These are phyloP conservation scores for Struthidea cinerea DNA, from an alignment of 2,113 vertebrate species.

Conservation along the genomic window DNA sequence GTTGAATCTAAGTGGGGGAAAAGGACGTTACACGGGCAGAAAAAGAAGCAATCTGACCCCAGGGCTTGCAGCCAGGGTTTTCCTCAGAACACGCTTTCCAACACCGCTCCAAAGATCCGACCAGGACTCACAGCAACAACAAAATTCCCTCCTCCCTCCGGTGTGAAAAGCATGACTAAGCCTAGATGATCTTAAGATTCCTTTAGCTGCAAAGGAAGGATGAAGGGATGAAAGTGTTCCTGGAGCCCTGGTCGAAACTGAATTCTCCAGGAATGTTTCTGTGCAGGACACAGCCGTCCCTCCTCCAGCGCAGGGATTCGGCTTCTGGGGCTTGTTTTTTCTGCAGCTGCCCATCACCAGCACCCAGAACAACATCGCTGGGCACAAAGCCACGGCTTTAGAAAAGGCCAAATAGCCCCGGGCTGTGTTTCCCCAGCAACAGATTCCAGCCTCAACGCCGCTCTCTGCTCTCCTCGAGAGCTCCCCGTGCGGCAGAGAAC, in stretches of 20 bases:
- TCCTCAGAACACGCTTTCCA: neutral
- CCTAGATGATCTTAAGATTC: neutral
- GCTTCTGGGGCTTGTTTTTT: neutral
- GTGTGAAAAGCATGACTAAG: neutral
- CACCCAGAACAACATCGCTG: fast-evolving
- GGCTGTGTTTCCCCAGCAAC: conserved; percentile 18
- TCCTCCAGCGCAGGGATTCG: fast-evolving
- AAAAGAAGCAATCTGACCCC: neutral
- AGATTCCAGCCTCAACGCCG: fast-evolving
- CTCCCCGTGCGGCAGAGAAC: neutral
- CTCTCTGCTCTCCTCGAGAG: fast-evolving
- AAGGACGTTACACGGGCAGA: neutral
- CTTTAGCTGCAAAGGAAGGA: conserved; percentile 28
- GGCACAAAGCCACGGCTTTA: neutral
- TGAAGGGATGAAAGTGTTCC: neutral
- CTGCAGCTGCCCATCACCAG: neutral
- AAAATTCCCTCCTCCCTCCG: neutral
- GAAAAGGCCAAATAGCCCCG: neutral
- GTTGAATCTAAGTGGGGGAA: neutral
- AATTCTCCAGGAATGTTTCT: neutral
- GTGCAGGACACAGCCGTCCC: fast-evolving
- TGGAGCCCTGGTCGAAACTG: neutral
- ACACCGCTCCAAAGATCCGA: neutral
- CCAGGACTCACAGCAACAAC: neutral
- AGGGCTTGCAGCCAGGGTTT: neutral